phyloP scores from a whole-genome alignment of 1,140 invertebrate genomes.

The Drosophila saltans region DNA sequence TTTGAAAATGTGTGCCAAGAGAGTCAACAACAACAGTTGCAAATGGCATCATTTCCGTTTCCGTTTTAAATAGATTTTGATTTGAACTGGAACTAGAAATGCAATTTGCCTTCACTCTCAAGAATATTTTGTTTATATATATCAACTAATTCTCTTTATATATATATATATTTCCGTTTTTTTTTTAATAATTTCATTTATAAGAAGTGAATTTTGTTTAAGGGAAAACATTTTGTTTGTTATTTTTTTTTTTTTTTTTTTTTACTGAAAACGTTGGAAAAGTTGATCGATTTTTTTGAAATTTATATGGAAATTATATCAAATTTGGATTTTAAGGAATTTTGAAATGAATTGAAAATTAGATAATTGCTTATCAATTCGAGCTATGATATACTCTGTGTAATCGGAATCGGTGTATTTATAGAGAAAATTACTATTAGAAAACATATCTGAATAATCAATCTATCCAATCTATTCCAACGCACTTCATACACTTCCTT shows the following conservation, averaged over 20 bases:
- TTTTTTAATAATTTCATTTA: neutral
- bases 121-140: neutral
- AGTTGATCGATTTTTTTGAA: neutral
- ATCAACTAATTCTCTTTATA: neutral
- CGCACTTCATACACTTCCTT: neutral
- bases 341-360: too few relatives aligned
- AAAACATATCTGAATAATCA: too few relatives aligned
- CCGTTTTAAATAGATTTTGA: neutral
- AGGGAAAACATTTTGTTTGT: conserved; percentile 17
- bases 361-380: too few relatives aligned
- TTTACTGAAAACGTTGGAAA: neutral
- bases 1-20: conserved; percentile 12
- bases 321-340: neutral
- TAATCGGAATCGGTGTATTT: too few relatives aligned
- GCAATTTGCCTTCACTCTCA: neutral
- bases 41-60: neutral
- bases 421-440: too few relatives aligned
- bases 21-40: neutral
- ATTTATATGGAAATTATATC: neutral
- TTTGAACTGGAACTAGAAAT: neutral
- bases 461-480: conserved; percentile 3
- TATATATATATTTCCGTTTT: neutral
- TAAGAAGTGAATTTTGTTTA: neutral
- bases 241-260: neutral
- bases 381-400: too few relatives aligned